These are phyloP conservation scores for Arrhamphus sclerolepis DNA, from an alignment of 2,797 vertebrate species.

Conservation along the genomic window DNA sequence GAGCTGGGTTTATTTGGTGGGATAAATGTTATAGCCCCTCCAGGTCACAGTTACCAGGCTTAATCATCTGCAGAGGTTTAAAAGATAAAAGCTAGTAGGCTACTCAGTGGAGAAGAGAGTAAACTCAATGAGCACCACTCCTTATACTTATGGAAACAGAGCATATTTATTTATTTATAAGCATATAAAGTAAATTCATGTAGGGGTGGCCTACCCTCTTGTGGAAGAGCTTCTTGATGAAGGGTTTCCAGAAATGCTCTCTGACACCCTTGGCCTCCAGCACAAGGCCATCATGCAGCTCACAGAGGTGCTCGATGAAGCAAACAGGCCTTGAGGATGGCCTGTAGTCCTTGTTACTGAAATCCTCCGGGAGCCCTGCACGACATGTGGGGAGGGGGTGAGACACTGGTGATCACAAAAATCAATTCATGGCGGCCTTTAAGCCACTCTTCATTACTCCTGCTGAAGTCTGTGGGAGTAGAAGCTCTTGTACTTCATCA, in stretches of 20 bases:
- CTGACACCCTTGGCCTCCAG: slow-evolving; percentile 97
- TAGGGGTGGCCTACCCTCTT: slow-evolving; percentile 81
- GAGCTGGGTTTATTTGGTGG: too few species aligned
- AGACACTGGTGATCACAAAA: neutral
- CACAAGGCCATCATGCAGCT: slow-evolving; percentile 90
- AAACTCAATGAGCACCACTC: too few species aligned
- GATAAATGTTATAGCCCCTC: too few species aligned
- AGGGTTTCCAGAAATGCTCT: slow-evolving; percentile 97
- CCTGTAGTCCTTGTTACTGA: slow-evolving; percentile 87
- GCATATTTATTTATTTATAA: neutral
- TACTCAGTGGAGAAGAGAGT: too few species aligned
- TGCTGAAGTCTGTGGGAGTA: neutral
- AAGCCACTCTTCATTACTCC: too few species aligned
- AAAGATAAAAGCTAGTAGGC: too few species aligned
- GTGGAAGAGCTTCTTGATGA: slow-evolving; percentile 91
- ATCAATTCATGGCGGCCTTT: neutral
- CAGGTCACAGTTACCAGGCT: too few species aligned
- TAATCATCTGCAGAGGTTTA: too few species aligned
- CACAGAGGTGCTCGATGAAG: slow-evolving; percentile 92
- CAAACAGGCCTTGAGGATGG: slow-evolving; percentile 83
- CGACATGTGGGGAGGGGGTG: neutral
- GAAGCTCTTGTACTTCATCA: too few species aligned
- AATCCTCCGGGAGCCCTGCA: slow-evolving; percentile 88
- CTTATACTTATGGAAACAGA: too few species aligned
- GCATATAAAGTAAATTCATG: too few species aligned